phyloP scores from a whole-genome alignment of 2,888 invertebrate species.

The Yponomeuta evonymella region DNA sequence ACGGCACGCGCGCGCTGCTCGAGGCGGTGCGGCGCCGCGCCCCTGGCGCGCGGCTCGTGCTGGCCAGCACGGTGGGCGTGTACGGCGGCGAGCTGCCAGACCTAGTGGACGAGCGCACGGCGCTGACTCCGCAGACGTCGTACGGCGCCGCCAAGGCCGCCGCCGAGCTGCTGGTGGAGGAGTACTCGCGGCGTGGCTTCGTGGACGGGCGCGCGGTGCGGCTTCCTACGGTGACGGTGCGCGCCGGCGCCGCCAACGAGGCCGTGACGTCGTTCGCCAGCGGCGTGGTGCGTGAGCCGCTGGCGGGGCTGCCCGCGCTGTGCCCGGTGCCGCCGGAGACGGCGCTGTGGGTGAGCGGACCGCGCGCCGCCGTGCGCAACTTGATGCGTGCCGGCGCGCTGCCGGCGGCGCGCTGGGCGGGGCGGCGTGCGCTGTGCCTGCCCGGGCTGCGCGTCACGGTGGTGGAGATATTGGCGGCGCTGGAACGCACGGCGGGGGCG shows the following conservation, averaged over 20 bases:
- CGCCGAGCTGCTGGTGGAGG: constrained; percentile 55
- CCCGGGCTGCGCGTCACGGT: constrained; percentile 53
- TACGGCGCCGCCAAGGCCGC: constrained; percentile 61
- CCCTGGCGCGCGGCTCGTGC: constrained; percentile 42
- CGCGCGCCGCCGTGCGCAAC: constrained; percentile 44
- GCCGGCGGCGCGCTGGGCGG: constrained; percentile 33
- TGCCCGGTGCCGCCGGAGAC: constrained; percentile 47
- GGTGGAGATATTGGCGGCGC: constrained; percentile 43
- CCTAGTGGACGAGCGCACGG: constrained; percentile 43
- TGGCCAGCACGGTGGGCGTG: constrained; percentile 52
- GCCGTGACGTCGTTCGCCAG: constrained; percentile 66
- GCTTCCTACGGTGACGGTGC: constrained; percentile 57
- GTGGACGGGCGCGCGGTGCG: constrained; percentile 51
- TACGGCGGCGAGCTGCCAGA: constrained; percentile 49
- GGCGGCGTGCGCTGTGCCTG: constrained; percentile 41
- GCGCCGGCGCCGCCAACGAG: constrained; percentile 52
- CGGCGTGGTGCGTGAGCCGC: constrained; percentile 56
- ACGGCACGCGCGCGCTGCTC: constrained; percentile 51
- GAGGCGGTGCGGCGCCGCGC: constrained; percentile 43
- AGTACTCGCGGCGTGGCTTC: constrained; percentile 55
- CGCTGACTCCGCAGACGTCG: constrained; percentile 50
- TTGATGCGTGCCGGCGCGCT: constrained; percentile 45
- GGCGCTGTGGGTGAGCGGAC: constrained; percentile 52
- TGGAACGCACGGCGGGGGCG: constrained; percentile 45
- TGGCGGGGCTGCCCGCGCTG: constrained; percentile 38